These are phyloP conservation scores for Chelon auratus DNA, from an alignment of 2,797 vertebrate genomes.

Conservation along the genomic window DNA sequence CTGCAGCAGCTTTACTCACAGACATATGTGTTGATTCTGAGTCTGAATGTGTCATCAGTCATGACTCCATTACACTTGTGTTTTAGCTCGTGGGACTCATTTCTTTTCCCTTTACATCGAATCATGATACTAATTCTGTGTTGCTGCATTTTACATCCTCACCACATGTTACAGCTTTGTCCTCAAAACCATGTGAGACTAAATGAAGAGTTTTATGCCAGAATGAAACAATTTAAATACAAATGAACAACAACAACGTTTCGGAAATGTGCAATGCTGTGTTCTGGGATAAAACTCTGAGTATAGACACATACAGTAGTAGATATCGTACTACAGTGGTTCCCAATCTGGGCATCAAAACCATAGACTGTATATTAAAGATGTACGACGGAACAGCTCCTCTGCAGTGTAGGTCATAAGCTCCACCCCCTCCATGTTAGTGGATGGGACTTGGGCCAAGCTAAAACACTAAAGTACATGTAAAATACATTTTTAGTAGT, in stretches of 20 bases:
- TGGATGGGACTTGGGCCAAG: no score
- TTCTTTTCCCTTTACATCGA: slow-evolving; percentile 5
- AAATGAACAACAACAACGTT: no score
- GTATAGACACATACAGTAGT: not conserved
- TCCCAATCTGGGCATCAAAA: slow-evolving; percentile 20
- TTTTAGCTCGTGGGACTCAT: slow-evolving; percentile 3
- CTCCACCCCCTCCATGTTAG: no score
- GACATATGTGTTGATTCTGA: slow-evolving; percentile 51
- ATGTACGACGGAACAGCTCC: no score
- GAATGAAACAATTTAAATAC: slow-evolving; percentile 12
- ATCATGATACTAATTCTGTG: slow-evolving; percentile 4
- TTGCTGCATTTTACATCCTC: slow-evolving; percentile 21
- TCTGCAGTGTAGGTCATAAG: no score
- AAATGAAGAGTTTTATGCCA: slow-evolving; percentile 33
- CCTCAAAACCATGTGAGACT: not conserved
- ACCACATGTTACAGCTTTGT: not conserved
- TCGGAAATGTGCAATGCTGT: no score
- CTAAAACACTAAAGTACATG: no score
- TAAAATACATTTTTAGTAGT: no score
- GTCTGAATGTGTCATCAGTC: slow-evolving; percentile 55
- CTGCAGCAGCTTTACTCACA: slow-evolving; percentile 39
- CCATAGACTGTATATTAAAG: no score
- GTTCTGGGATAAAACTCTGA: no score
- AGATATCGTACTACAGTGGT: slow-evolving; percentile 14
- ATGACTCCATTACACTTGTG: slow-evolving; percentile 27